Evolutionary conservation across 2,888 invertebrate genomes (phyloP).

Genomic region (Scaptomyza tumidula): DNA sequence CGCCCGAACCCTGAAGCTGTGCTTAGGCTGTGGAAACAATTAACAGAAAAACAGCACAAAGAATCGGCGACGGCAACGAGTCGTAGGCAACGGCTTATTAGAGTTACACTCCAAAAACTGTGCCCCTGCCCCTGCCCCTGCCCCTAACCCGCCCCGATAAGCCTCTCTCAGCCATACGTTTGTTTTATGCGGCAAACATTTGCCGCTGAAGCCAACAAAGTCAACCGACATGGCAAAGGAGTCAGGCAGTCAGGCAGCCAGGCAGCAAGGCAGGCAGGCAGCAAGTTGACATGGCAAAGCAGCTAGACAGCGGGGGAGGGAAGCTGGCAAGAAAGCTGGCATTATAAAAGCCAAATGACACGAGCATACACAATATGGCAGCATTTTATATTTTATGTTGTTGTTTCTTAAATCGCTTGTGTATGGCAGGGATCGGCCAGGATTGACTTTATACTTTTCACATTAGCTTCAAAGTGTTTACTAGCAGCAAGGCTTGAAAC

Average conservation of each 20-base stretch:
- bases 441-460: constrained; percentile 22
- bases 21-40: constrained; percentile 54
- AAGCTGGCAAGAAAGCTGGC: background rate
- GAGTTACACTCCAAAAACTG: constrained; percentile 8
- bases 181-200: constrained; percentile 50
- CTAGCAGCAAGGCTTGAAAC: constrained; percentile 2
- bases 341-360: constrained; percentile 21
- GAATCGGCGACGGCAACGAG: constrained; percentile 33
- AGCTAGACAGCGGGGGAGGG: background rate
- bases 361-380: constrained; percentile 33
- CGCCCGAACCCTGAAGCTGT: constrained; percentile 8
- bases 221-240: constrained; percentile 20
- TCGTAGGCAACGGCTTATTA: constrained; percentile 45
- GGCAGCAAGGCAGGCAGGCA: too few species aligned
- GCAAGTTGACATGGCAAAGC: background rate
- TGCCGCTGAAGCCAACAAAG: constrained; percentile 36
- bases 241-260: too few species aligned
- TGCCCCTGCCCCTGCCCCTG: background rate
- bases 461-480: background rate
- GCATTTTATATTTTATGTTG: constrained; percentile 12
- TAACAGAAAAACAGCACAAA: constrained; percentile 45
- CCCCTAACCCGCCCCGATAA: background rate
- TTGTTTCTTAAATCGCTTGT: constrained; percentile 14
- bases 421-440: constrained; percentile 7
- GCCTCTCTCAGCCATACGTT: background rate